phyloP scores from a whole-genome alignment of 37 sponge, comb jelly and placozoan species.

The Halisarca cf. caerulea region DNA sequence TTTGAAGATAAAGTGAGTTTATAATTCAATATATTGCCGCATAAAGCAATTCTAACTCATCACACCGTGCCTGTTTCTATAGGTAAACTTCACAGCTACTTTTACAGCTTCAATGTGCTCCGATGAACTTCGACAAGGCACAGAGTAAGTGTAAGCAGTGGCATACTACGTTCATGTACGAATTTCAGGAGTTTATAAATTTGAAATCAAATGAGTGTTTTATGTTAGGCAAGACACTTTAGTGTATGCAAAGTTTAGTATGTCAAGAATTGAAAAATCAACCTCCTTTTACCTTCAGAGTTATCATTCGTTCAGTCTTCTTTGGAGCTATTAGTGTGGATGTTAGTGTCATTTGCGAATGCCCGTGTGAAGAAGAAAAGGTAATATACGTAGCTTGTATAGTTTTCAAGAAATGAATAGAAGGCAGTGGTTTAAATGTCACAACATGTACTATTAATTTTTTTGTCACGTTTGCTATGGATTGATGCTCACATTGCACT shows the following conservation, averaged over 20 bases:
- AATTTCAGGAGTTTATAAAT: too few relatives aligned
- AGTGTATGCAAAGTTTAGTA: too few relatives aligned
- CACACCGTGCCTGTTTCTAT: not conserved
- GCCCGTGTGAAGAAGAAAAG: slow-evolving; percentile 6
- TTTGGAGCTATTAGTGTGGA: not conserved
- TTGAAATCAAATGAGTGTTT: too few relatives aligned
- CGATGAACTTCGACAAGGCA: not conserved
- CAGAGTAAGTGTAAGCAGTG: slow-evolving; percentile 6
- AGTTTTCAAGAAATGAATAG: too few relatives aligned
- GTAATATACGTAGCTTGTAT: not conserved
- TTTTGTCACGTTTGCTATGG: not conserved
- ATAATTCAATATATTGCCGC: too few relatives aligned
- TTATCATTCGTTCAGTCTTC: slow-evolving; percentile 4
- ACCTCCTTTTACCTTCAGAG: not conserved
- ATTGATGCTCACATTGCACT: not conserved
- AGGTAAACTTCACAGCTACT: not conserved
- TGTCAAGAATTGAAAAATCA: too few relatives aligned
- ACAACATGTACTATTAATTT: not conserved
- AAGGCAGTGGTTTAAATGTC: not conserved
- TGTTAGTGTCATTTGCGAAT: slow-evolving; percentile 1
- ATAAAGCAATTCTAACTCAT: too few relatives aligned
- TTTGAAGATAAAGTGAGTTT: too few relatives aligned
- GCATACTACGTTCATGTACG: too few relatives aligned
- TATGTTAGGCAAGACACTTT: too few relatives aligned
- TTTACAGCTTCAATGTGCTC: not conserved